Base-by-base conservation (phyloP, 2,797 vertebrate genomes). In the Chelmon rostratus region DNA sequence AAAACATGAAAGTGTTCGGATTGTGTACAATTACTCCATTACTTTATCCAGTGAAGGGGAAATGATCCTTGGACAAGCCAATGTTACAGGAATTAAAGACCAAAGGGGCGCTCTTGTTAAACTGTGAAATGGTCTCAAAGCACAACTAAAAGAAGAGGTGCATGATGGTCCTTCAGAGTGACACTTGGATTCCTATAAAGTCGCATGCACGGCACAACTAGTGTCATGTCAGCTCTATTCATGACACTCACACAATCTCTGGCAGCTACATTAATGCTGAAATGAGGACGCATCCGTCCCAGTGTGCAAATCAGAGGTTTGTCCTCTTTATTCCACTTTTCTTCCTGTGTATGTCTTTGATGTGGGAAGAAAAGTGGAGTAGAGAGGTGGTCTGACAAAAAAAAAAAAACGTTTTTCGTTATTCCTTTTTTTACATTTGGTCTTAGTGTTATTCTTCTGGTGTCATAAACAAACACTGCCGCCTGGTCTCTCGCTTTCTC, bases 1-100 rank as follows among this genome's bases (percentile, higher is more conserved):
- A 86, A 88, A 85, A 88, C 85, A 92, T 82, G 78, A 87, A 90
- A 83, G 78, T 76, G 79, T 42, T 76, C 58, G 25, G 86, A 81
- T 86, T 91, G 64, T 75, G 69, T 73, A 81, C 61, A 81, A 58
- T 86, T 79, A 86, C 66, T 75, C 42, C 50, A 82, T 89, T 84
- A 87, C 75, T 83, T 80, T 79, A 81, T 82, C 56, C 74, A 71
- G 58, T 73, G 74, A 83, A 67, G 83, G 58, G 61, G 62, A 84
- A 88, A 81, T 82, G 73, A 83, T 81, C 63, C 58, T 66, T 70
- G 86, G 87, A 84, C 57, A 79, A 82, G 63, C 25, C 46, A 56
- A 35, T 70, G 72, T 74, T 61, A 56, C 50, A 64, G 50, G 50
- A 84, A 79, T 72, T 85, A 75, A 38, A 82, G 79, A 69, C 35